phyloP scores from a whole-genome alignment of 2,888 invertebrate species.

The Ormyrus pomaceus region DNA sequence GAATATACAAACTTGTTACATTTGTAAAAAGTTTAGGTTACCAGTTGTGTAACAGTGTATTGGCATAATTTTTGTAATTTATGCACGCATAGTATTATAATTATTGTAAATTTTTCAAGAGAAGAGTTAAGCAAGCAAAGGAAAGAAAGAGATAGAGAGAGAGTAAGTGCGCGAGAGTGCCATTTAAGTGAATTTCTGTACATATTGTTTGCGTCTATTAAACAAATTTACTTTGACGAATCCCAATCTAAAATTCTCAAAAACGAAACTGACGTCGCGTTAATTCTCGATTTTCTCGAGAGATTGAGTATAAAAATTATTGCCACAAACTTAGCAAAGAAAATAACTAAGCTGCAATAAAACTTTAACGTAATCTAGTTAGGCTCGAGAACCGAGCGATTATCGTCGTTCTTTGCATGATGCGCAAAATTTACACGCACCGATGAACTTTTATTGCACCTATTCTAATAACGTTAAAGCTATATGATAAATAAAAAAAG shows the following conservation, averaged over 20 bases:
- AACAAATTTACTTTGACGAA: slow-evolving; percentile 41
- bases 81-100: slow-evolving; percentile 49
- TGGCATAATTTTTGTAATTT: slow-evolving; percentile 54
- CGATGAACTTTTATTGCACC: slow-evolving; percentile 63
- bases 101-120: slow-evolving; percentile 49
- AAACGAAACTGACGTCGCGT: slow-evolving; percentile 34
- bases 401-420: slow-evolving; percentile 65
- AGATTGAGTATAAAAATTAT: slow-evolving; percentile 42
- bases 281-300: slow-evolving; percentile 25
- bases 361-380: slow-evolving; percentile 61
- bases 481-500: slow-evolving; percentile 34
- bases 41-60: slow-evolving; percentile 48
- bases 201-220: slow-evolving; percentile 51
- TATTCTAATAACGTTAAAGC: slow-evolving; percentile 51
- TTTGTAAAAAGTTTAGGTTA: slow-evolving; percentile 57
- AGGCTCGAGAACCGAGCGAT: slow-evolving; percentile 62
- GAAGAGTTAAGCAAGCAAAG: background rate
- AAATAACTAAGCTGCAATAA: slow-evolving; percentile 56
- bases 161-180: slow-evolving; percentile 29
- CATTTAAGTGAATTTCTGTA: slow-evolving; percentile 52
- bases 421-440: slow-evolving; percentile 66
- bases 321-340: slow-evolving; percentile 43
- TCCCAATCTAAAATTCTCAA: slow-evolving; percentile 26
- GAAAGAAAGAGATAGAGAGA: background rate
- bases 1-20: slow-evolving; percentile 51